A percentile compares a stretch with the other conserved stretches of the same genome.
phyloP scores from a whole-genome alignment of 2,888 invertebrate genomes.

The Monopis laevigella region DNA sequence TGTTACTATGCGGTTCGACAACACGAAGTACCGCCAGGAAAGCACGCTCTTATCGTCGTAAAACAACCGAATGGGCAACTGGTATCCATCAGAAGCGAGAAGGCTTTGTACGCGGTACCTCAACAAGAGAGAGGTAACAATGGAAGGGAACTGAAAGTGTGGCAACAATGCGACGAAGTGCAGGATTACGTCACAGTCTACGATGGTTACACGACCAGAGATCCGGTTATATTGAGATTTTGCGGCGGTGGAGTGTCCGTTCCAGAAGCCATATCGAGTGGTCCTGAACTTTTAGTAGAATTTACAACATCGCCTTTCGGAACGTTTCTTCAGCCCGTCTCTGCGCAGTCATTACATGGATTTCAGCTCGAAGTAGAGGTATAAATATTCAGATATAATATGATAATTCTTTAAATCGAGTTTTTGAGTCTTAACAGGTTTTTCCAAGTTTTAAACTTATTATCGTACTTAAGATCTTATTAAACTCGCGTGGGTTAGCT shows the following conservation, averaged over 20 bases:
- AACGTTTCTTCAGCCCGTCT: constrained; percentile 84
- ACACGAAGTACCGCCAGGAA: constrained; percentile 86
- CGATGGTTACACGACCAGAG: constrained; percentile 88
- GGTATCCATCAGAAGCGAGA: constrained; percentile 83
- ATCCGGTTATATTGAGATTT: constrained; percentile 88
- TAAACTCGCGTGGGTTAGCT: too few species aligned
- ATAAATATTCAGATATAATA: constrained; percentile 18
- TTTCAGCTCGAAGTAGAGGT: constrained; percentile 87
- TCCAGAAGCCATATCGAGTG: constrained; percentile 86
- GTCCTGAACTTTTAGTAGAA: constrained; percentile 87
- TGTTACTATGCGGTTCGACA: constrained; percentile 92
- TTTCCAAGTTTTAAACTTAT: constrained; percentile 1
- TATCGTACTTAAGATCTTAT: constrained; percentile 1
- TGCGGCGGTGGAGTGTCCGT: constrained; percentile 90
- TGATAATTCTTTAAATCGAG: background rate
- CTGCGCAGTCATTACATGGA: constrained; percentile 82
- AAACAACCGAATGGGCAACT: constrained; percentile 87
- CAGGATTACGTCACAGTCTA: constrained; percentile 90
- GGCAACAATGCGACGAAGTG: constrained; percentile 88
- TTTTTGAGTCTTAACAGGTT: background rate
- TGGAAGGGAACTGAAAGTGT: constrained; percentile 71
- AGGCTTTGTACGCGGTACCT: constrained; percentile 69
- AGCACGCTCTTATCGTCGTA: constrained; percentile 88
- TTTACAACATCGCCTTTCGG: constrained; percentile 91
- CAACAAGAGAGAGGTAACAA: constrained; percentile 67